Evolutionary conservation across 2,113 vertebrate species (phyloP).

Genomic region (Nothocercus julius): DNA sequence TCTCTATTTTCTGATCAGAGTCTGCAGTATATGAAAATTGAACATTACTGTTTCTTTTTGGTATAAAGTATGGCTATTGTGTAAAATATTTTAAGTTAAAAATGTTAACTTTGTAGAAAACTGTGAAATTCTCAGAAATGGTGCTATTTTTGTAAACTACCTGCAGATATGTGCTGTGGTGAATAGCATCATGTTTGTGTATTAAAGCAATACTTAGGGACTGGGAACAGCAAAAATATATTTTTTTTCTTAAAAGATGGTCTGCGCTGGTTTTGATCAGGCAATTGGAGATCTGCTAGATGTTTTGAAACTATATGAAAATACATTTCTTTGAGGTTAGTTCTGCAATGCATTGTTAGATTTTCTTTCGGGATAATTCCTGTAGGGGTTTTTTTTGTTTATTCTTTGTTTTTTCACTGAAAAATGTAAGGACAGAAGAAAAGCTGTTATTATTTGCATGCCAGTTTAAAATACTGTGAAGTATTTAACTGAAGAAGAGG

Average conservation of each 20-base stretch:
- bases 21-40: slow-evolving; percentile 77
- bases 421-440: neutral
- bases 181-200: neutral
- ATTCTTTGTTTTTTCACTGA: neutral
- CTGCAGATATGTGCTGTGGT: neutral
- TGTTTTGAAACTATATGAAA: neutral
- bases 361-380: neutral
- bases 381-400: neutral
- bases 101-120: slow-evolving; percentile 67
- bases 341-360: neutral
- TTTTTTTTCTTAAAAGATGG: neutral
- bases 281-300: neutral
- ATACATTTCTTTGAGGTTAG: neutral
- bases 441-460: neutral
- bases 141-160: slow-evolving; percentile 56
- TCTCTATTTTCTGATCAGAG: slow-evolving; percentile 84
- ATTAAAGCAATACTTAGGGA: neutral
- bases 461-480: neutral
- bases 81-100: slow-evolving; percentile 72
- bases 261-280: neutral
- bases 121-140: slow-evolving; percentile 39
- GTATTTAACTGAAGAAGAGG: neutral
- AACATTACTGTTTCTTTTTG: slow-evolving; percentile 73
- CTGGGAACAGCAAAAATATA: neutral
- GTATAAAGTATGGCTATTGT: slow-evolving; percentile 72